phyloP scores from a whole-genome alignment of 2,113 vertebrate genomes.

The Nothobranchius kuhntae region DNA sequence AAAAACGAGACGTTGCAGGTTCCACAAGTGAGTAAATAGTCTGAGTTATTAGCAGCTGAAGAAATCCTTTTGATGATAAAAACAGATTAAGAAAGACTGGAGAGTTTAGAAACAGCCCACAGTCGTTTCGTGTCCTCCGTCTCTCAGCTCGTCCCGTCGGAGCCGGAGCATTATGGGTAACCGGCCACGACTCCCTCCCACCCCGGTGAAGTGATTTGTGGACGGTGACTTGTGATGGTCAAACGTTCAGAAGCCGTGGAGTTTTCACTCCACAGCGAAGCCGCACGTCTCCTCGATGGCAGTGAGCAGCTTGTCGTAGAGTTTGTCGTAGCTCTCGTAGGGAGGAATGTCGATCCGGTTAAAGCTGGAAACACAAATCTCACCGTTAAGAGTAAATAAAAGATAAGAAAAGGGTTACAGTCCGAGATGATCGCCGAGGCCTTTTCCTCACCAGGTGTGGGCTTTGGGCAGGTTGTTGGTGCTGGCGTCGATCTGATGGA shows the following conservation, averaged over 20 bases:
- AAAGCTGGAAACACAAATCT: slow-evolving; percentile 82
- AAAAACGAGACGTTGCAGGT: slow-evolving; percentile 55
- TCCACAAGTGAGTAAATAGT: slow-evolving; percentile 74
- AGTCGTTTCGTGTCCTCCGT: slow-evolving; percentile 35
- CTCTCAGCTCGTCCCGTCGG: slow-evolving; percentile 25
- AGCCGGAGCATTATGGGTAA: slow-evolving; percentile 26
- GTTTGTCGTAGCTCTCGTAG: slow-evolving; percentile 96
- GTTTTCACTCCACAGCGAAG: slow-evolving; percentile 93
- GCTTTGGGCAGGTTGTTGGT: slow-evolving; percentile 97
- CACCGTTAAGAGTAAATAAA: too few species aligned
- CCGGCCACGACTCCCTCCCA: slow-evolving; percentile 6
- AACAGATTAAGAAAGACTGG: slow-evolving; percentile 39
- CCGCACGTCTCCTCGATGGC: slow-evolving; percentile 99
- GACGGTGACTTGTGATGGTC: slow-evolving; percentile 7
- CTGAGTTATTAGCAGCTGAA: slow-evolving; percentile 81
- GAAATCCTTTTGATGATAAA: slow-evolving; percentile 58
- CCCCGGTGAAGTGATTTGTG: slow-evolving; percentile 2
- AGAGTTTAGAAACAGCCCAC: slow-evolving; percentile 24
- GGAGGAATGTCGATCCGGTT: slow-evolving; percentile 99
- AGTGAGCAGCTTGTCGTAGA: slow-evolving; percentile 98
- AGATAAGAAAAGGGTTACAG: too few species aligned
- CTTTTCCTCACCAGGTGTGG: slow-evolving; percentile 89
- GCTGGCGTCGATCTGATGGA: slow-evolving; percentile 97
- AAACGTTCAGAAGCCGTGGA: slow-evolving; percentile 13
- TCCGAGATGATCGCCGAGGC: too few species aligned